Base-by-base conservation (phyloP, 2,113 vertebrate species). In the Tricholaema leucomelas region DNA sequence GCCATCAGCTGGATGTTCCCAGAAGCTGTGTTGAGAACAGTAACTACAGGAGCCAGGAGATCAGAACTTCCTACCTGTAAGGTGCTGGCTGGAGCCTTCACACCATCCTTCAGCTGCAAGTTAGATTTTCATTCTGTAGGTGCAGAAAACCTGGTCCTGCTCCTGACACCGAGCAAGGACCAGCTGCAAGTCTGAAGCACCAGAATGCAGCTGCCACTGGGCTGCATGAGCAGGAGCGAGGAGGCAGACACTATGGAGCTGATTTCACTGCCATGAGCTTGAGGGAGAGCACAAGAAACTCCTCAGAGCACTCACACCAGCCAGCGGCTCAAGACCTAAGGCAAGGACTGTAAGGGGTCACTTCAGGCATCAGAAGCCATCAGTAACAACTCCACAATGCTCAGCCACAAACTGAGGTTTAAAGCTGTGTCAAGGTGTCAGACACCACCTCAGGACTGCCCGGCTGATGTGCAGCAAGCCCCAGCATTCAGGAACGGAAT, bases 111-210 rank as follows among this genome's bases (percentile, higher is more conserved):
- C 65, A 78, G 60, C 66, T 77, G 30, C 65, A 81, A 72, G 73
- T 52, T 8, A 52, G 28, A 13, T 36, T 20, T 27, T 8, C 21
- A 36, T 50, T n/a, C 30, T 2, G 10, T n/a, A 35, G 0, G 1
- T 48, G 36, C 54, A 35, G 55, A 81, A 91, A 81, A 54, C 27
- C 25, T 27, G 28, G 76, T 46, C 27, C 38, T 76, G 50, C 52
- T 59, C 55, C 73, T 64, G 6, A 6, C 55, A 5, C 2, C 25
- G 28, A 81, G 59, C n/a, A 38, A 14, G 33, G 36, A 5, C 5
- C 9, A 13, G 28, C 20, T 60, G 21, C 65, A 52, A 50, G 65
- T 7, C 36, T 23, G 17, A 46, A 17, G 19, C 7, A 6, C 3
- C 40, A 16, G 55, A 40, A 35, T 20, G 7, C 14, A 1, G 31